Evolutionary conservation across 1,140 invertebrate species (phyloP).

Genomic region (Dolichoris vasculosae): DNA sequence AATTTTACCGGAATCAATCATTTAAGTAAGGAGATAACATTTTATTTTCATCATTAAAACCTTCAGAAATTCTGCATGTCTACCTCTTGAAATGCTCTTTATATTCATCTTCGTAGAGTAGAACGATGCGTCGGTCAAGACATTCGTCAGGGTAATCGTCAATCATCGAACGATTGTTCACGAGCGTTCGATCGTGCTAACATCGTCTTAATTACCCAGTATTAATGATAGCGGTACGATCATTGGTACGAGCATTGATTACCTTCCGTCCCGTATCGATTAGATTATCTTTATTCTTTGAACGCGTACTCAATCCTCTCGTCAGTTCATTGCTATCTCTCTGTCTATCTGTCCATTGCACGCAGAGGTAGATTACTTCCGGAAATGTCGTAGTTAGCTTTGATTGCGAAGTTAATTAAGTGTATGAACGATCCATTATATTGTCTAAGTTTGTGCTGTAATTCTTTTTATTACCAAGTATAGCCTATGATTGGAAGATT

Average conservation of each 20-base stretch:
- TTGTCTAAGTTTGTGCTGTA: constrained; percentile 11
- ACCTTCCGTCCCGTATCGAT: constrained; percentile 61
- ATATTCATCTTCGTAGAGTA: not conserved
- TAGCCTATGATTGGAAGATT: not conserved
- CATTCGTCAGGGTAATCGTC: constrained; percentile 53
- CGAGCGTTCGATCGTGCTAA: constrained; percentile 45
- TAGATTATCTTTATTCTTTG: constrained; percentile 66
- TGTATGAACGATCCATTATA: constrained; percentile 25
- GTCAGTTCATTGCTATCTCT: constrained; percentile 47
- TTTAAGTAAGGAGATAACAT: not conserved
- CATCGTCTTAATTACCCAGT: constrained; percentile 63
- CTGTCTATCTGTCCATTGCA: constrained; percentile 43
- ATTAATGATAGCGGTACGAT: constrained; percentile 69
- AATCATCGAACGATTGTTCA: constrained; percentile 63
- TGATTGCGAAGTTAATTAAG: constrained; percentile 43
- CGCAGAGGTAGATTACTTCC: not conserved
- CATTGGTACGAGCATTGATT: constrained; percentile 65
- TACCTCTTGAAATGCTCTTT: not conserved
- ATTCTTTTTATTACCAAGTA: not conserved
- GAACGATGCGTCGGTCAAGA: constrained; percentile 6
- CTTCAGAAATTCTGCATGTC: not conserved
- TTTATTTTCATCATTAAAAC: not conserved
- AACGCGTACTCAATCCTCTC: constrained; percentile 26
- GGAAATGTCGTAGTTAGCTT: constrained; percentile 12
- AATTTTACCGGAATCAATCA: not conserved